phyloP scores from a whole-genome alignment of 2,888 invertebrate genomes.

The Parnassius smintheus region DNA sequence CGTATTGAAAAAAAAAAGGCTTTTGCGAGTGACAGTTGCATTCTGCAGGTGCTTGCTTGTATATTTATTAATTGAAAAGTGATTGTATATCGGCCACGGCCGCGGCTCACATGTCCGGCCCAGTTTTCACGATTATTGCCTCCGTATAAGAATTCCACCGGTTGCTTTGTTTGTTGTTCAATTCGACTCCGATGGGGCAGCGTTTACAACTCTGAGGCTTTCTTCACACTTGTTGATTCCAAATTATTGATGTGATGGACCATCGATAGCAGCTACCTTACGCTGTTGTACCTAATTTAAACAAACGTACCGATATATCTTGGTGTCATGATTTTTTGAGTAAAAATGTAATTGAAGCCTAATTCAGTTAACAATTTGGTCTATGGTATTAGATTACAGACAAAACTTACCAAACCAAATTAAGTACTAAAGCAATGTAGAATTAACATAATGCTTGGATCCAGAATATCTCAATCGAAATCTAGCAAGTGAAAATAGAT shows the following conservation, averaged over 20 bases:
- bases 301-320: not conserved
- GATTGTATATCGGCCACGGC: slow-evolving; percentile 79
- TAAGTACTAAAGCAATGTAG: slow-evolving; percentile 3
- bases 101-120: slow-evolving; percentile 78
- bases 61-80: slow-evolving; percentile 78
- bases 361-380: slow-evolving; percentile 4
- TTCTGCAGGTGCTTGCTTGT: slow-evolving; percentile 74
- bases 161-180: slow-evolving; percentile 68
- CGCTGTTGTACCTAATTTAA: not conserved
- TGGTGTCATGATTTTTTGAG: not conserved
- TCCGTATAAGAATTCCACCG: slow-evolving; percentile 55
- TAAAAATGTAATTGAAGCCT: slow-evolving; percentile 1
- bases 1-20: slow-evolving; percentile 37
- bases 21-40: slow-evolving; percentile 65
- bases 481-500: not conserved
- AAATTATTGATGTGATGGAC: slow-evolving; percentile 2
- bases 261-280: not conserved
- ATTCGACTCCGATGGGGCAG: slow-evolving; percentile 36
- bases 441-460: slow-evolving; percentile 9
- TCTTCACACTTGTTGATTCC: slow-evolving; percentile 58
- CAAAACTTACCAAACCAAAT: slow-evolving; percentile 16
- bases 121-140: slow-evolving; percentile 70
- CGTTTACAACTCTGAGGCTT: slow-evolving; percentile 39
- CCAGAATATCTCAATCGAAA: slow-evolving; percentile 12
- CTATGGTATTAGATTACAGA: slow-evolving; percentile 11